These are phyloP conservation scores for Stichodactyla mertensii DNA, from an alignment of 64 coral and sea anemone genomes.

Conservation along the genomic window DNA sequence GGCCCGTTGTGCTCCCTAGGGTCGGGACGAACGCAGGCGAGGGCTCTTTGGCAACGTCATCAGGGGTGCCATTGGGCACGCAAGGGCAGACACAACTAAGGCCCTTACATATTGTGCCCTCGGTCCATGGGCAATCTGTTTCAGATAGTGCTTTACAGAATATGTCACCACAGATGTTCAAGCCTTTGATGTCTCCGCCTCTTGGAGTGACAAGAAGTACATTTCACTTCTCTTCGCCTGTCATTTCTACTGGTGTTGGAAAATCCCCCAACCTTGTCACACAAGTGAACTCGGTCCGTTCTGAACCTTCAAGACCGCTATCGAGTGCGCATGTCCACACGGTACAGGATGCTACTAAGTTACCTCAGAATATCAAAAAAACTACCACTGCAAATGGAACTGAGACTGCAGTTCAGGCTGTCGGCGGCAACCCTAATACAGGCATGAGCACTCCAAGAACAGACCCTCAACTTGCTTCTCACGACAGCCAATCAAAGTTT, in stretches of 20 bases:
- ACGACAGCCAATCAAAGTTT: neutral
- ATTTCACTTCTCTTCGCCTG: constrained; percentile 17
- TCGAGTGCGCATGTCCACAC: neutral
- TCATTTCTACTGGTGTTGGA: neutral
- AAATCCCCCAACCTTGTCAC: neutral
- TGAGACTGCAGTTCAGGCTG: neutral
- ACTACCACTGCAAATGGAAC: neutral
- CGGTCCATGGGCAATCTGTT: neutral
- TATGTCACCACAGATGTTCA: neutral
- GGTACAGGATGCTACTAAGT: neutral
- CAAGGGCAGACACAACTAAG: neutral
- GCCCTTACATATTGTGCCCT: neutral
- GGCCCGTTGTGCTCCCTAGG: neutral
- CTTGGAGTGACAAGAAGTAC: neutral
- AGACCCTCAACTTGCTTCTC: neutral
- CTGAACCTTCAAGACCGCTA: neutral
- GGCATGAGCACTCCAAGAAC: neutral
- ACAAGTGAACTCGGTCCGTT: neutral
- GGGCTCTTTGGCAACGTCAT: neutral
- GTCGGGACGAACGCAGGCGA: neutral
- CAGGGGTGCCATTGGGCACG: neutral
- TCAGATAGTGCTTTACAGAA: neutral
- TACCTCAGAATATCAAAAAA: neutral
- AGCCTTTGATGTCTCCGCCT: constrained; percentile 24
- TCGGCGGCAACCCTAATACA: neutral